Evolutionary conservation across 2,797 vertebrate species (phyloP), one percentile per base, ranked within the genome.

Genomic region (Lepus oiostolus): DNA sequence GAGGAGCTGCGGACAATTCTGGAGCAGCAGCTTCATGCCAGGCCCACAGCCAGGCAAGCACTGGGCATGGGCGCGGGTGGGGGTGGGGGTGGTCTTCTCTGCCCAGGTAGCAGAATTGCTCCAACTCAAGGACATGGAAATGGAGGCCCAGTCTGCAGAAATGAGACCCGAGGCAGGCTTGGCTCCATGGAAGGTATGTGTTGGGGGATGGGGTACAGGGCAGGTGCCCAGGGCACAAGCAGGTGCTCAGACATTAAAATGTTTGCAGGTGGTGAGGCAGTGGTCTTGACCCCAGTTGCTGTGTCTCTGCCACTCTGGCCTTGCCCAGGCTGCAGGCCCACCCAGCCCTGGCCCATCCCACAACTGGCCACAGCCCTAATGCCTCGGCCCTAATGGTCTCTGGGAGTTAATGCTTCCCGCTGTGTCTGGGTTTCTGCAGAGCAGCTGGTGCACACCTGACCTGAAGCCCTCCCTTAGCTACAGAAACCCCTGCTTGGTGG

Each of bases 381-480:
- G 38, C 70, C 81, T 54, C 2, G 0, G 2, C 54, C 30, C 26
- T 30, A n/a, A 62, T 65, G 11, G 11, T 42, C 38, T 72, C 4
- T 72, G 19, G 32, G 1, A 21, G 21, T 72, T 58, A 17, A 58
- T 2, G 7, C 6, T 17, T 58, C 5, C 13, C 6, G 7, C 54
- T 19, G 10, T 58, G 54, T 6, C 54, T 21, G 60, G 47, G 35
- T 79, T 85, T 97, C 26, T 32, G 76, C 74, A 74, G 35, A 88
- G 67, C 38, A 88, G 93, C 76, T 85, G 38, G 63, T 32, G 21
- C 63, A 85, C 72, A 85, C 70, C 58, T 79, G 62, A 77, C 88
- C 62, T 38, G n/a, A 94, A 82, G 72, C 30, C 77, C 62, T 88
- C 54, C 80, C 35, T 93, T 50, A 93, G 47, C 65, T 52, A 28